Conservation (phyloP, 1,140 invertebrate genomes). For the Calephelis virginiensis region DNA sequence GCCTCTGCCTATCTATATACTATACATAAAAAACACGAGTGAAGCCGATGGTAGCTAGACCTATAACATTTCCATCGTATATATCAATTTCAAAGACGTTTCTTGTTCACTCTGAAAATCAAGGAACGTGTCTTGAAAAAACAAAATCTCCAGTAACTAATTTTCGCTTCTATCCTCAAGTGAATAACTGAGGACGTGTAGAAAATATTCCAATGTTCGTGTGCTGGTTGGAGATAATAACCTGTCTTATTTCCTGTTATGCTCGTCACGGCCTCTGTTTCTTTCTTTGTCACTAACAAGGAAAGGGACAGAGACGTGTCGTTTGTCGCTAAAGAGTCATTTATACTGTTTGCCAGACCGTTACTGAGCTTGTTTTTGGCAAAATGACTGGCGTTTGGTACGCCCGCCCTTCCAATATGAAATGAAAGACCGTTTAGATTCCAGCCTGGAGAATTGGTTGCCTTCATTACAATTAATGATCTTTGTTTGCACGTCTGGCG, state of each 20-base stretch:
- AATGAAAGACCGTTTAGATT: constrained; percentile 68
- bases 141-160: constrained; percentile 74
- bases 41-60: no score
- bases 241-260: constrained; percentile 71
- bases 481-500: constrained; percentile 69
- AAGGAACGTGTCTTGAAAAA: constrained; percentile 64
- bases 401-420: constrained; percentile 51
- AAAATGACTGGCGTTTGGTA: constrained; percentile 63
- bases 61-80: constrained; percentile 63
- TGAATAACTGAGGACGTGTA: constrained; percentile 70
- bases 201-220: constrained; percentile 69
- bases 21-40: no score
- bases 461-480: constrained; percentile 68
- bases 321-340: constrained; percentile 72
- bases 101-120: constrained; percentile 73
- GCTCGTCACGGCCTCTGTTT: constrained; percentile 56
- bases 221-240: constrained; percentile 69
- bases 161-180: constrained; percentile 71
- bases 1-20: no score
- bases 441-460: constrained; percentile 57
- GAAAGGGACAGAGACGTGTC: constrained; percentile 51
- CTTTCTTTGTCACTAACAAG: constrained; percentile 32
- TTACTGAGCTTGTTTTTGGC: constrained; percentile 75
- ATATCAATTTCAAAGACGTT: constrained; percentile 71
- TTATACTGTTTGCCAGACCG: constrained; percentile 72